Base-by-base conservation (phyloP, 92 coral and sea anemone genomes). In the Isaurus tuberculatus region DNA sequence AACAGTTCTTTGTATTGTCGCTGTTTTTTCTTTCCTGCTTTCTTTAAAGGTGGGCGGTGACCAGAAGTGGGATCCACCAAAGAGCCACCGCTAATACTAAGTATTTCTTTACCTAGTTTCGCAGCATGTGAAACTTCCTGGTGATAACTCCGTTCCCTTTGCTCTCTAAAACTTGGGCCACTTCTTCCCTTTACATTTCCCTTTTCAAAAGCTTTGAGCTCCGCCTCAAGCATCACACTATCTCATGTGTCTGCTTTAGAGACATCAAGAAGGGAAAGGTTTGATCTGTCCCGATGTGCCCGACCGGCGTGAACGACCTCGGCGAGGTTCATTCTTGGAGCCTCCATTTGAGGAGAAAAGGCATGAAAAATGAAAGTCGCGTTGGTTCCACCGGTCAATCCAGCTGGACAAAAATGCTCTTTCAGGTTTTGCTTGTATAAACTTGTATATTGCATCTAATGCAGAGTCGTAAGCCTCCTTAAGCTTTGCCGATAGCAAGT, bases 241-340 rank as follows among this genome's bases (percentile, higher is more conserved):
- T 87, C 91, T 75, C 74, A 51, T n/a, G 87, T 70, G 15, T 74
- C 91, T 11, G 74, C 81, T 40, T 83, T 70, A 69, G 79, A 61
- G 72, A 79, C 91, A 46, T 89, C 85, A 19, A 86, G 87, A 65
- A 86, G 87, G 68, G 90, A 85, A 17, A 86, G 85, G 64, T 89
- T 89, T 65, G 81, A 30, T 14, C 33, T 83, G 61, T 81, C 90
- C 61, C 63, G 49, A 72, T 89, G 85, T 16, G 80, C 72, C 89
- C 89, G 81, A 20, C 92, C 77, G 32, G 92, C 85, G 34, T 89
- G 90, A 48, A 89, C 68, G 4, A 85, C 89, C 48, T 89, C 86
- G 7, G 92, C 89, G 37, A 40, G 81, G 71, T 85, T 89, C 92
- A 85, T 85, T 73, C 68, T 67, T 19, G 92, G 90, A 46, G 81